phyloP scores from a whole-genome alignment of 2,113 vertebrate genomes.

The Micronycteris hirsuta region DNA sequence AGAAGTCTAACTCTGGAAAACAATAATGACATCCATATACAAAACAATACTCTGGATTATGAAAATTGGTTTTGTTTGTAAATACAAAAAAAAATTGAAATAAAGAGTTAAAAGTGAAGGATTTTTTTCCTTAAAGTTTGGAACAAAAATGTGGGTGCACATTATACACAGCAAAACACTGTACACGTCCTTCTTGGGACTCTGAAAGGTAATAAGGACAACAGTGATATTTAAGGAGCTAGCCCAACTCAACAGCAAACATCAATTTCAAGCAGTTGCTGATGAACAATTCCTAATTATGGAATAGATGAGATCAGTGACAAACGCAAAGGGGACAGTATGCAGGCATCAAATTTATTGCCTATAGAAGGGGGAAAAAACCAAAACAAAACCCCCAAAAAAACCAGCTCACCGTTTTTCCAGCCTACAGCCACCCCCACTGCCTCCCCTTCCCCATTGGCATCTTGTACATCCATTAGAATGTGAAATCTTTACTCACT shows the following conservation, averaged over 20 bases:
- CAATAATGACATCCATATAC: no score
- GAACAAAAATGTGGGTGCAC: no score
- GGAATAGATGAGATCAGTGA: not conserved
- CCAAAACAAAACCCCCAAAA: no score
- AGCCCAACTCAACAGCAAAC: not conserved
- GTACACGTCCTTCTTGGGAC: not conserved
- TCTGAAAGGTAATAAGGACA: not conserved
- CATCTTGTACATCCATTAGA: not conserved
- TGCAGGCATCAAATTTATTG: not conserved
- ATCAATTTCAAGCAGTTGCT: not conserved
- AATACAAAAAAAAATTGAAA: no score
- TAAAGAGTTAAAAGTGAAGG: no score
- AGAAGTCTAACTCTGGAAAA: no score
- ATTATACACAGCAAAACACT: no score
- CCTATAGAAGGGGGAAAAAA: not conserved
- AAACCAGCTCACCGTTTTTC: not conserved
- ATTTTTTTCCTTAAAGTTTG: no score
- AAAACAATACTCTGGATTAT: no score
- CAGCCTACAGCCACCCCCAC: not conserved
- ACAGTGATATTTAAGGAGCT: not conserved
- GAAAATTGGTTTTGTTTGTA: no score
- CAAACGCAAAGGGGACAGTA: not conserved
- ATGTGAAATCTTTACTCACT: not conserved
- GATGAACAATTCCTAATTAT: not conserved
- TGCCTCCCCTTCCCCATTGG: not conserved